Evolutionary conservation across 2,888 invertebrate genomes (phyloP), one percentile per base, ranked within the genome.

Genomic region (Ectobius pallidus): DNA sequence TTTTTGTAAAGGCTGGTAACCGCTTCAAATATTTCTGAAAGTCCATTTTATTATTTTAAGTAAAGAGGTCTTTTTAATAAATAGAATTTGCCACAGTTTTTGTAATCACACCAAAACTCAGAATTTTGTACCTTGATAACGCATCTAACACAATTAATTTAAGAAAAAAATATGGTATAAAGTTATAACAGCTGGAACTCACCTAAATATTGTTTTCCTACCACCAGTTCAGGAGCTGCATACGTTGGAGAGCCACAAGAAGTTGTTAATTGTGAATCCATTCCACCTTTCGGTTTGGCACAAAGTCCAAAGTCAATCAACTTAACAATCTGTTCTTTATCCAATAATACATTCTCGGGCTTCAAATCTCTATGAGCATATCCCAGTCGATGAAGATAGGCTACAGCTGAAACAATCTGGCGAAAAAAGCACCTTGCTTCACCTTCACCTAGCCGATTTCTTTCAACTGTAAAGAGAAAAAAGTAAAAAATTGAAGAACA

Each of bases 271-370:
- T 81, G 82, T 2, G 81, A 80, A 49, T 87, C 85, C 83, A 91
- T 87, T 16, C 91, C 91, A 76, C 89, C 90, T 79, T 85, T 84
- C 1, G 90, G 87, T 79, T 89, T 90, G 7, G 93, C 93, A 83
- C 93, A 93, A 58, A 94, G 84, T 20, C 94, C 94, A 85, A 94
- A 94, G 81, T 94, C 94, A 77, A 94, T 94, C 70, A 94, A 82
- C 80, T 93, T 93, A 68, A 94, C 83, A 79, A 90, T 90, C 78
- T 92, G 89, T 62, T 90, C 87, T 77, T 87, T 89, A 82, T 92
- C 92, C 69, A 94, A 83, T 62, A 94, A 82, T 65, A 94, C 87
- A 82, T 94, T 94, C 83, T 94, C 93, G n/a, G 93, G 94, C 82
- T 94, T 94, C 49, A 94, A 84, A 83, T 94, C 94, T 77, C 94